These are phyloP conservation scores for Drosophila nebulosa DNA, from an alignment of 1,140 invertebrate species.

Conservation along the genomic window DNA sequence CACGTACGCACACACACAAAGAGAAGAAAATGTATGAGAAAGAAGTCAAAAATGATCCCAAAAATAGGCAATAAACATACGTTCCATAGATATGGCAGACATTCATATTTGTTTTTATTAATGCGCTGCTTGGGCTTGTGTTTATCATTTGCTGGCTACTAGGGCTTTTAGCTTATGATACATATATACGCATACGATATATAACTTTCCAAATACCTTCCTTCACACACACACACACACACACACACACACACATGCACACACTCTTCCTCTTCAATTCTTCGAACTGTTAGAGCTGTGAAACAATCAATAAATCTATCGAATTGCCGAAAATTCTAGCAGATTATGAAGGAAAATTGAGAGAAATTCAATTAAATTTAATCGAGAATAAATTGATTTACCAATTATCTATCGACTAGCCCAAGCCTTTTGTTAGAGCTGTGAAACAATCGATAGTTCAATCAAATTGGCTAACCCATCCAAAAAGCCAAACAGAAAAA, in stretches of 20 bases:
- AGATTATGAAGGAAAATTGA: no score
- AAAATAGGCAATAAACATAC: slow-evolving; percentile 2
- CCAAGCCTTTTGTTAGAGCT: no score
- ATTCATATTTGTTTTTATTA: slow-evolving; percentile 20
- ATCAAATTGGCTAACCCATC: no score
- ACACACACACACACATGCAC: background rate
- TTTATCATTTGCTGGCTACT: slow-evolving; percentile 58
- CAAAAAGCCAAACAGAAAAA: no score
- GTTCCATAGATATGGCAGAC: background rate
- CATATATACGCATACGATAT: background rate
- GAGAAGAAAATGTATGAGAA: slow-evolving; percentile 3
- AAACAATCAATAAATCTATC: slow-evolving; percentile 19
- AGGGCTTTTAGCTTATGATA: slow-evolving; percentile 39
- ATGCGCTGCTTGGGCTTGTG: slow-evolving; percentile 52
- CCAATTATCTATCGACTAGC: no score
- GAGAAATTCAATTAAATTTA: no score
- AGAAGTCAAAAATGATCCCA: background rate
- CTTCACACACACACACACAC: background rate
- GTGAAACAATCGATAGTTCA: no score
- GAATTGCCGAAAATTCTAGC: background rate
- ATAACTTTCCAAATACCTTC: no score
- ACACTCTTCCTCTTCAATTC: background rate
- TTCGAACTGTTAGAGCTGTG: slow-evolving; percentile 19
- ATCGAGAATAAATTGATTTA: no score
- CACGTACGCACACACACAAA: background rate